A percentile compares a stretch with the other conserved stretches of the same genome.
phyloP scores from a whole-genome alignment of 1,140 invertebrate genomes.

The Helicoverpa armigera region DNA sequence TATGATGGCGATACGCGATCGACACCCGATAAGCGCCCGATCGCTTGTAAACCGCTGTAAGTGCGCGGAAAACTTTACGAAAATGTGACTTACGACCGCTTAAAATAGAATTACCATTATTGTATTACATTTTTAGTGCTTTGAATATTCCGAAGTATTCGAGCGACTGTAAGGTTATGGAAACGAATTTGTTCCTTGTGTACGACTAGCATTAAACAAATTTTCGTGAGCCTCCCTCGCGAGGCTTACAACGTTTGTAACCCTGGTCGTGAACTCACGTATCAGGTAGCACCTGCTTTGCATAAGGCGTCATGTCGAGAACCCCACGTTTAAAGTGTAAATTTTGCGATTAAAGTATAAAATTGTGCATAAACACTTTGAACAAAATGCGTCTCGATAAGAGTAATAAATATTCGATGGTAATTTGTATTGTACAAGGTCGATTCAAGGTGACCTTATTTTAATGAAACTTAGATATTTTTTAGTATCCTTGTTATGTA shows the following conservation, averaged over 20 bases:
- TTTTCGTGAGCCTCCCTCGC: constrained; percentile 26
- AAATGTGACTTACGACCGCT: constrained; percentile 61
- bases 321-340: constrained; percentile 83
- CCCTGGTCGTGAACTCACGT: constrained; percentile 60
- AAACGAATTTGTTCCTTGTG: constrained; percentile 46
- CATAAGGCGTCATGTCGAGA: constrained; percentile 84
- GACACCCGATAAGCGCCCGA: constrained; percentile 65
- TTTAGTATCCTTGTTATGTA: constrained; percentile 26
- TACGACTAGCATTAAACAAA: constrained; percentile 24
- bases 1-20: constrained; percentile 79
- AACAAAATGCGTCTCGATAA: constrained; percentile 76
- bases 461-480: constrained; percentile 34
- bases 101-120: constrained; percentile 52
- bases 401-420: constrained; percentile 68
- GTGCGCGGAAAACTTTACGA: constrained; percentile 53
- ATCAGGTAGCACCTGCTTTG: constrained; percentile 85
- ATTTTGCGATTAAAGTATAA: constrained; percentile 85
- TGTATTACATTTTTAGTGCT: constrained; percentile 53
- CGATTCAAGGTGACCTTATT: constrained; percentile 75
- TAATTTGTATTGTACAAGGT: constrained; percentile 63
- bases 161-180: neutral
- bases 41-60: constrained; percentile 55
- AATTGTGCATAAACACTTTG: constrained; percentile 77
- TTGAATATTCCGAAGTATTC: constrained; percentile 24
- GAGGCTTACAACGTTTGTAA: constrained; percentile 54